Conservation (phyloP, 2,113 vertebrate genomes). For the Gavialis gangeticus region DNA sequence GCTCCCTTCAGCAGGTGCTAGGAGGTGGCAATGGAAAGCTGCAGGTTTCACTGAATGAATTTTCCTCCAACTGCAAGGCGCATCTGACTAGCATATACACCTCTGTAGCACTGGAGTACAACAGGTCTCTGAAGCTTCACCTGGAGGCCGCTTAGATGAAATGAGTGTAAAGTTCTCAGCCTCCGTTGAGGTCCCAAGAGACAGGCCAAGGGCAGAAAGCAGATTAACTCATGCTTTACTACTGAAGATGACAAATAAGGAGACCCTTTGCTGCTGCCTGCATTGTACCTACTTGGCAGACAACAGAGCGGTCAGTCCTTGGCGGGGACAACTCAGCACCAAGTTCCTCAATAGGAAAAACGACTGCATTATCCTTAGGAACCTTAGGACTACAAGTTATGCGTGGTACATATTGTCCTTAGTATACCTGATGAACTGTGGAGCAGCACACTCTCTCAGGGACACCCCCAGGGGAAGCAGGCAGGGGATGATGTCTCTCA, state of each 20-base stretch:
- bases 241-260: neutral
- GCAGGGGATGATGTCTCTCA: neutral
- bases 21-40: neutral
- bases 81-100: neutral
- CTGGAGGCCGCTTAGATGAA: rapidly evolving
- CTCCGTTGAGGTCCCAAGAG: neutral
- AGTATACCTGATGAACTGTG: neutral
- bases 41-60: neutral
- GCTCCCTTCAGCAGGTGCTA: neutral
- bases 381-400: neutral
- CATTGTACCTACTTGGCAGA: neutral
- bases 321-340: slow-evolving; percentile 18
- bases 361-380: slow-evolving; percentile 2
- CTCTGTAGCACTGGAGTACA: neutral
- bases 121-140: neutral
- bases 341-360: neutral
- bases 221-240: rapidly evolving
- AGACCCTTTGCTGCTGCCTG: neutral
- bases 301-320: slow-evolving; percentile 17
- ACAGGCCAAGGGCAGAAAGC: neutral
- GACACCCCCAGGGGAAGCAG: neutral
- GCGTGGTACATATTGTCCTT: neutral
- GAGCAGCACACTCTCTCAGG: neutral
- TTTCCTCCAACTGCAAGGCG: neutral
- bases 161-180: rapidly evolving